Percentiles rank a stretch among this genome's conserved stretches.
Conservation (phyloP, 2,797 vertebrate species). For the Sternarchorhynchus goeldii region DNA sequence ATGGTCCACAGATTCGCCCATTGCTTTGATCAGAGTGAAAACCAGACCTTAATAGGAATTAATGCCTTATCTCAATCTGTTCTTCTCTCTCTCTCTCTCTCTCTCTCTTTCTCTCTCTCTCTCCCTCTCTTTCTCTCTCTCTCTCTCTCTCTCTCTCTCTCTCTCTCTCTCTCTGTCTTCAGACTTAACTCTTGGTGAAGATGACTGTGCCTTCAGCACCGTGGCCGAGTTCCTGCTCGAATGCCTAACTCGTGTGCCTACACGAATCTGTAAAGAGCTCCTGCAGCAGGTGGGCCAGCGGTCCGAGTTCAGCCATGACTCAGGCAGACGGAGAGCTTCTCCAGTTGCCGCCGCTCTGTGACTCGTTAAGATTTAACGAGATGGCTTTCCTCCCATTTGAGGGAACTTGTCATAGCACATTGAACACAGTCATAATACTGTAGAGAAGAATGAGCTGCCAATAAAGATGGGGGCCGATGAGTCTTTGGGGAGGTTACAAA, state of each 20-base stretch:
- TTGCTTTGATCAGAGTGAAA: too few species aligned
- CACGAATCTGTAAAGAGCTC: conserved; percentile 72
- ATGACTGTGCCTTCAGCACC: conserved; percentile 61
- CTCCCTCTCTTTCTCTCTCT: neutral
- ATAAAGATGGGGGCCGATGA: conserved; percentile 16
- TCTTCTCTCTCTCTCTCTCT: conserved; percentile 22
- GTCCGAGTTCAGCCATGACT: conserved; percentile 31
- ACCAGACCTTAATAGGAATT: neutral
- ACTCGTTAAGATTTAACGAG: neutral
- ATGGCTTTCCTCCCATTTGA: neutral
- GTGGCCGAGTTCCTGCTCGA: conserved; percentile 74
- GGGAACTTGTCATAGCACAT: neutral
- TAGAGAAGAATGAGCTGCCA: conserved; percentile 1
- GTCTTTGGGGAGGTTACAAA: conserved; percentile 7
- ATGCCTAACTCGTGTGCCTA: conserved; percentile 73
- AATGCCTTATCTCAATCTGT: neutral
- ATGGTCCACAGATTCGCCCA: too few species aligned
- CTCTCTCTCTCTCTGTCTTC: conserved; percentile 25
- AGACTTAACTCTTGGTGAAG: conserved; percentile 67
- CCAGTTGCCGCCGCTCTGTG: too few species aligned
- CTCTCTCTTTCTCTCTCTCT: conserved; percentile 8
- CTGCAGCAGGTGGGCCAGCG: conserved; percentile 70
- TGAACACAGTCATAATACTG: neutral
- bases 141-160: neutral
- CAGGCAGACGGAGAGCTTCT: neutral